phyloP scores from a whole-genome alignment of 2,113 vertebrate species.

The Uria aalge region DNA sequence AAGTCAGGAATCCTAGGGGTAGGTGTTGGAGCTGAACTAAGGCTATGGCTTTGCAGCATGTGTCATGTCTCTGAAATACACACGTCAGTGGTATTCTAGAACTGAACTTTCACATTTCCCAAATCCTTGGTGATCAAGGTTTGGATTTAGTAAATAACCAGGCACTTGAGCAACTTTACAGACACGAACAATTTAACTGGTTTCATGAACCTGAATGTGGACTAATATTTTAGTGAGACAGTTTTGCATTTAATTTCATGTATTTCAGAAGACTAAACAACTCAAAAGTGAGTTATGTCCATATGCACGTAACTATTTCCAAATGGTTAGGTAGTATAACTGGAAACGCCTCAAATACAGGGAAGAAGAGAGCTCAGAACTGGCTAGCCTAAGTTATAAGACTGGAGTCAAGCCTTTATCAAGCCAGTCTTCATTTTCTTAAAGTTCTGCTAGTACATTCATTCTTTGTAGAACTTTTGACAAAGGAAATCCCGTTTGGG shows the following conservation, averaged over 20 bases:
- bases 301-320: neutral
- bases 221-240: too few relatives aligned
- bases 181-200: neutral
- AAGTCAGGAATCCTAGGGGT: neutral
- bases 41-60: neutral
- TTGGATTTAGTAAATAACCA: neutral
- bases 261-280: neutral
- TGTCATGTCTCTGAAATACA: accelerated
- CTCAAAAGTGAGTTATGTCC: neutral
- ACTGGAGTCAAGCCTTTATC: neutral
- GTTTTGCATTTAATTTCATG: neutral
- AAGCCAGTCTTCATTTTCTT: neutral
- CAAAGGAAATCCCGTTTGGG: neutral
- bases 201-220: neutral
- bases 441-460: neutral
- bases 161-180: neutral
- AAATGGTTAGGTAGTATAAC: neutral
- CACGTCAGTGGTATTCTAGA: too few relatives aligned
- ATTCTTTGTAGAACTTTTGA: neutral
- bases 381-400: neutral
- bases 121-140: neutral
- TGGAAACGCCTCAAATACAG: neutral
- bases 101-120: neutral
- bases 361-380: neutral
- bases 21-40: neutral